Evolutionary conservation across 35 echinoderm and acorn worm genomes (phyloP), one percentile per base, ranked within the genome.

Genomic region (Apostichopus parvimensis): DNA sequence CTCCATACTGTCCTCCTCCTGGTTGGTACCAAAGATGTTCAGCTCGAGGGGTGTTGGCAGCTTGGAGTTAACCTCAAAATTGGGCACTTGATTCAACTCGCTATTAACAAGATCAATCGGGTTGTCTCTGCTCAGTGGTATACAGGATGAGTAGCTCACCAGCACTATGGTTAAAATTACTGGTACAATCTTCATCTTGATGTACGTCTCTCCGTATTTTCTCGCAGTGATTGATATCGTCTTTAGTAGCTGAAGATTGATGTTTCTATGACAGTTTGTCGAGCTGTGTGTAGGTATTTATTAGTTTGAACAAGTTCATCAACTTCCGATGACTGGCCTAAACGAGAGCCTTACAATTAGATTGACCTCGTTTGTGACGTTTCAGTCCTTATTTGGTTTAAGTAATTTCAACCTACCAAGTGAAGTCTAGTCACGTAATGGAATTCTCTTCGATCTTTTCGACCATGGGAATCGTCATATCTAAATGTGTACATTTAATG

Each of bases 1-100:
- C 12, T 80, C 92, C 84, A 93, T 89, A 59, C 64, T 93, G 70
- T 93, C 92, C n/a, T 89, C 86, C 18, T 93, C 92, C 54, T 79
- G 28, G 53, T 87, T 22, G 10, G 28, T 93, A 9, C 92, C 92
- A 79, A 88, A 88, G 22, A 45, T 88, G 9, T 3, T 61, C 72
- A 93, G 57, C 5, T 93, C 92, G 59, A 56, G 7, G 28, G 79
- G 28, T 56, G 79, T 26, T 52, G 79, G 79, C 28, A 53, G 8
- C 54, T 81, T 56, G 54, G 10, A 56, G 79, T 81, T 81, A 53
- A 81, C 54, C 54, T 81, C 79, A 56, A 81, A 81, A 13, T 10
- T 53, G 0, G 79, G 79, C 58, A 60, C 58, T 56, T 56, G 3
- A 53, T 56, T 81, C 54, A 81, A 81, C 79, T 81, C 79, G 28